Base-by-base conservation (phyloP, 2,113 vertebrate species). In the Catagonus wagneri region DNA sequence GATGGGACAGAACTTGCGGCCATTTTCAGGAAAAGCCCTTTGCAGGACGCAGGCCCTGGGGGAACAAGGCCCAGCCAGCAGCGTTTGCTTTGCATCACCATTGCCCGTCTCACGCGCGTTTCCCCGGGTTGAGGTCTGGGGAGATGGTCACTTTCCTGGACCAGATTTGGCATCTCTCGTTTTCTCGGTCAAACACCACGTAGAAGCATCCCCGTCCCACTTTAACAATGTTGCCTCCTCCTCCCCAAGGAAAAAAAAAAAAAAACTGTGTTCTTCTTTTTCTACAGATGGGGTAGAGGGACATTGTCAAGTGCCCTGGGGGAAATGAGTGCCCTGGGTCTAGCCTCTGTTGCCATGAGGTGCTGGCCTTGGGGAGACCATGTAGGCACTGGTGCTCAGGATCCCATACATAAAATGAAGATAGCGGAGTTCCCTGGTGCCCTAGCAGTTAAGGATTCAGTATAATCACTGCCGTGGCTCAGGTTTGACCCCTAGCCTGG, bases 21-120 rank as follows among this genome's bases (percentile, higher is more conserved):
- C 54, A 20, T 52, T 16, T 66, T 58, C 50, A 25, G 58, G 60
- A 65, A 50, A 58, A n/a, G 13, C 34, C 29, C 10, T 54, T 29
- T 25, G 0, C 3, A 5, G 25, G 58, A 13, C 29, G 3, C 34
- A 74, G 39, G 1, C 60, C 0, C 93, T 29, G 20, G 58, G 66
- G 72, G 56, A 63, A 23, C 0, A 0, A 14, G 54, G 32, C 29
- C 63, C 27, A 17, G 65, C 27, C 74, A 56, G 9, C 44, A 52
- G 1, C 0, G 32, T 58, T 44, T 74, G 56, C 22, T 9, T 16
- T 60, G 15, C 1, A 1, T 58, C 6, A 1, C 36, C 60, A 1
- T 6, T 10, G 60, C 34, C 32, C 25, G 3, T 22, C 27, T 7
- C 3, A 0, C 1, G 16, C n/a, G 25, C 12, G 0, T 39, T 32